A percentile compares a stretch with the other conserved stretches of the same genome.
These are phyloP conservation scores for Nomada fucata DNA, from an alignment of 2,888 invertebrate genomes.

Conservation along the genomic window DNA sequence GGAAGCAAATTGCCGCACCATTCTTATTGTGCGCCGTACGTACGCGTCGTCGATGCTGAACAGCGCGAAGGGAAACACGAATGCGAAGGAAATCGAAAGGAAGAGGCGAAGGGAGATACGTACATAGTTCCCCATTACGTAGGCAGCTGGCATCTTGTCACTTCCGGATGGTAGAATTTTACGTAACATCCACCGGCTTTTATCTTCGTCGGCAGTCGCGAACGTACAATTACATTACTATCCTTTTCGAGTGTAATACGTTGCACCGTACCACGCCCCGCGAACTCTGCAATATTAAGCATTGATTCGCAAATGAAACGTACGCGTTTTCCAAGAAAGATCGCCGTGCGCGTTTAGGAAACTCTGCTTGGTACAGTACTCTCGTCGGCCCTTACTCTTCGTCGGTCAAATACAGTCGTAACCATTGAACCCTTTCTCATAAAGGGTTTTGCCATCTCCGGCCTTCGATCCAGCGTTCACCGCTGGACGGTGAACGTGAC, in stretches of 20 bases:
- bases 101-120: slow-evolving; percentile 8
- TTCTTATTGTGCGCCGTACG: neutral
- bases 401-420: neutral
- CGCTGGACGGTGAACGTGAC: neutral
- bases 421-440: too few relatives aligned
- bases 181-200: slow-evolving; percentile 43
- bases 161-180: slow-evolving; percentile 57
- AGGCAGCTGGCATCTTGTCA: slow-evolving; percentile 17
- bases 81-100: slow-evolving; percentile 25
- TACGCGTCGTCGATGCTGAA: neutral
- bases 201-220: slow-evolving; percentile 50
- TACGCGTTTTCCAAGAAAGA: neutral
- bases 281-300: neutral
- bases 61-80: slow-evolving; percentile 14
- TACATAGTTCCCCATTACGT: slow-evolving; percentile 7
- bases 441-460: too few relatives aligned
- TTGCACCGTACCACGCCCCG: neutral
- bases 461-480: neutral
- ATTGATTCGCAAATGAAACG: neutral
- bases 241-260: neutral
- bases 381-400: neutral
- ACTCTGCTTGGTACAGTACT: neutral
- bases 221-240: neutral
- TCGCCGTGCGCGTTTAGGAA: neutral
- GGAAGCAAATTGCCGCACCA: slow-evolving; percentile 5